Percentiles rank a stretch among this genome's conserved stretches.
Evolutionary conservation across 2,797 vertebrate genomes (phyloP).

Genomic region (Scleropages formosus): DNA sequence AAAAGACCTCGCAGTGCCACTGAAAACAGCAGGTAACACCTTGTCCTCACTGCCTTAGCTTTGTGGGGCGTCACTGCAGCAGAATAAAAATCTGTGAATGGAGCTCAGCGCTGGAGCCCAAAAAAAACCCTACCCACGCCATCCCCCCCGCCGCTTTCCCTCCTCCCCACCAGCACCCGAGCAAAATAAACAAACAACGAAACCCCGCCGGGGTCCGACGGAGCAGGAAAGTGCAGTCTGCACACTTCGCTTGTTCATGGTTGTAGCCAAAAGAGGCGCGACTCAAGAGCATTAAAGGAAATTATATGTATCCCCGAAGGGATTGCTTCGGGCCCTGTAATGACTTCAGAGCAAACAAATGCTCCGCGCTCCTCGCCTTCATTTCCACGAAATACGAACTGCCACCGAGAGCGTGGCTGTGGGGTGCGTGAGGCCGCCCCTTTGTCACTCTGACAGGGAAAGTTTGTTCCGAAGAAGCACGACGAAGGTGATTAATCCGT

Average conservation of each 20-base stretch:
- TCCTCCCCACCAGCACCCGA: too few relatives aligned
- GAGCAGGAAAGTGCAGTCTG: not conserved
- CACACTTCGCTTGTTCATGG: not conserved
- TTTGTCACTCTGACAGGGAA: not conserved
- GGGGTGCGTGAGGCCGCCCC: not conserved
- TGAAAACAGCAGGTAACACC: too few relatives aligned
- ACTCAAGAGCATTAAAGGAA: not conserved
- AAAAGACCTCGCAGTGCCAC: too few relatives aligned
- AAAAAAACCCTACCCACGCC: too few relatives aligned
- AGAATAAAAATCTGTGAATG: too few relatives aligned
- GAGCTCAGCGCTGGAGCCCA: too few relatives aligned
- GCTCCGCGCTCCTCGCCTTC: not conserved
- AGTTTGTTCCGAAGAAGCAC: not conserved
- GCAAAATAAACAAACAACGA: too few relatives aligned
- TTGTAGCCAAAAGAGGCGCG: not conserved
- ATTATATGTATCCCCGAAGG: too few relatives aligned
- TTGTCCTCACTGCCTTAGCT: too few relatives aligned
- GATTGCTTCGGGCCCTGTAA: not conserved
- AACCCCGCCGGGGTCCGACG: too few relatives aligned
- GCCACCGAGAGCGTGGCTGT: not conserved
- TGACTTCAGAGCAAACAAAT: slow-evolving; percentile 14
- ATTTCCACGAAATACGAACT: slow-evolving; percentile 1
- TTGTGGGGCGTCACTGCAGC: too few relatives aligned
- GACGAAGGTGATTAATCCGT: slow-evolving; percentile 17
- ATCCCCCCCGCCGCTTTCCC: too few relatives aligned